Evolutionary conservation across 2,888 invertebrate species (phyloP), one percentile per base, ranked within the genome.

Genomic region (Mycalesis mineus): DNA sequence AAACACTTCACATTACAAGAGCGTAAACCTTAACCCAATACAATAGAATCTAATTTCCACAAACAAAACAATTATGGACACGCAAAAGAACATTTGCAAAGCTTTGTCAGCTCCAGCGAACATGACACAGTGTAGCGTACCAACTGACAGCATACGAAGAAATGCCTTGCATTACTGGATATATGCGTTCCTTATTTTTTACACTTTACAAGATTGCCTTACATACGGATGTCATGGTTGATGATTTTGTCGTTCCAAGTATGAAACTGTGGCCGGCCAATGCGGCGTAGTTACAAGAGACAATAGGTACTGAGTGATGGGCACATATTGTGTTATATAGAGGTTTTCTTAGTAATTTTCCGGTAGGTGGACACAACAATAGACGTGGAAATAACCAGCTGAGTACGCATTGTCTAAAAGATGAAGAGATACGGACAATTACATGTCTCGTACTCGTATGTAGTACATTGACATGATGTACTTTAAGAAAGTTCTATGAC

Each of bases 351-450:
- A 77, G 83, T 81, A 86, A 86, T 86, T 86, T 86, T 86, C 82
- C 85, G 80, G 84, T 84, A 77, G 72, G 73, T 79, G 81, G 75
- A 68, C 76, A 70, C 74, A 74, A 81, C 82, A 85, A 84, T 85
- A 74, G 81, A 68, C 71, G 77, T 80, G 72, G 75, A 69, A 72
- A 77, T 76, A 77, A 79, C 80, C 79, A 81, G 80, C 80, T 65
- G 66, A 64, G 60, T 63, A 63, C 63, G 66, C 68, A 71, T 71
- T 71, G 70, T 71, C 63, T 66, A 64, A 62, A 61, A 59, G 62
- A 62, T 64, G 52, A 58, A 60, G 63, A 61, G 59, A 60, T 58
- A 60, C 45, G 33, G 44, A 40, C 60, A 60, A 65, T 65, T 63
- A 63, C 58, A 48, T 51, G 61, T 60, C 53, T 60, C 53, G 42